Base-by-base conservation (phyloP, 2,888 invertebrate species). In the Galerucella calmariensis region DNA sequence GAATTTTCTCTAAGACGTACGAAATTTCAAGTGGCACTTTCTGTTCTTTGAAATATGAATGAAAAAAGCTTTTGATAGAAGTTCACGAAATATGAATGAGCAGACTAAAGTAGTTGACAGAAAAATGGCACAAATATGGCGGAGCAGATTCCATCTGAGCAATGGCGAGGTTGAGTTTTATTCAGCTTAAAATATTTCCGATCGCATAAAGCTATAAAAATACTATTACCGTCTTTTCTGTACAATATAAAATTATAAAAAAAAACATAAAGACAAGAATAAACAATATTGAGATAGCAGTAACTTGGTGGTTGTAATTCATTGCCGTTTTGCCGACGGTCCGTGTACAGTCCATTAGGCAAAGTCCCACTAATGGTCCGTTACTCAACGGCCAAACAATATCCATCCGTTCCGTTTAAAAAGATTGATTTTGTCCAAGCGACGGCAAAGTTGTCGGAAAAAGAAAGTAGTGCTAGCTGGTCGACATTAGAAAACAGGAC, bases 341-440 rank as follows among this genome's bases (percentile, higher is more conserved):
- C 59, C 48, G 71, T 72, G 72, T 44, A 85, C 83, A 83, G 84
- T 85, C 85, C 86, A 85, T 86, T 86, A 84, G 80, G 81, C 67
- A 82, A 81, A 83, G 80, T 81, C 82, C 81, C 81, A 81, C 82
- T 84, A 84, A 84, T 84, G 84, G 84, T 75, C 79, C 79, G 81
- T 80, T 82, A 79, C 80, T 79, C 79, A 79, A 78, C 78, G 80
- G 79, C 79, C 83, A 83, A 82, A 84, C 85, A 85, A 85, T 85
- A 84, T 84, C 84, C 85, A 85, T 86, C 85, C 85, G 84, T 86
- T 84, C 84, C 84, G 83, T 84, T 86, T 86, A 85, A 84, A 80
- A 84, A 82, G 83, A 83, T 84, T 83, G 83, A 83, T 84, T 84
- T 81, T 81, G 83, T 81, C 79, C 78, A 80, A 76, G 78, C 75